These are phyloP conservation scores for Drosophila kohkoa DNA, from an alignment of 1,140 invertebrate species.

Conservation along the genomic window DNA sequence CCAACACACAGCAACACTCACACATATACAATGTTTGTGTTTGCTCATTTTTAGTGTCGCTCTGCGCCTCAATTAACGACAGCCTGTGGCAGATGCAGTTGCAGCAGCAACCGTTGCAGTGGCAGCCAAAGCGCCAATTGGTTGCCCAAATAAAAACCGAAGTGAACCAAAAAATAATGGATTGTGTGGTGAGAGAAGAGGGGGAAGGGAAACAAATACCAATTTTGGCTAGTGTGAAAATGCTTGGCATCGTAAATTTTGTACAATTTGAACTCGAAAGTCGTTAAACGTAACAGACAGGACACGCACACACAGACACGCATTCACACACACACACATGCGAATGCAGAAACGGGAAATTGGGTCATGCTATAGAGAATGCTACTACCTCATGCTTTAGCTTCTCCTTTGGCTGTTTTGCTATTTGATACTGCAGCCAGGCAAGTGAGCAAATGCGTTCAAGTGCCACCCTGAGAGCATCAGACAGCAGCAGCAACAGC, in stretches of 20 bases:
- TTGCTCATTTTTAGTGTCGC: slow-evolving; percentile 21
- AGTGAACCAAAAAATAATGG: slow-evolving; percentile 15
- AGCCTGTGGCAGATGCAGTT: slow-evolving; percentile 37
- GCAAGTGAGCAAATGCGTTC: slow-evolving; percentile 49
- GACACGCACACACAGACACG: slow-evolving; percentile 11
- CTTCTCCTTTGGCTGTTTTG: slow-evolving; percentile 10
- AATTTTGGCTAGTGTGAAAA: slow-evolving; percentile 70
- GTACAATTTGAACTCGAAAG: slow-evolving; percentile 82
- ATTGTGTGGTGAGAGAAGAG: too few species aligned
- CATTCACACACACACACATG: slow-evolving; percentile 27
- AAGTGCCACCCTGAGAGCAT: slow-evolving; percentile 11
- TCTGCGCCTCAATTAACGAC: slow-evolving; percentile 51
- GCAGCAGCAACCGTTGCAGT: neutral
- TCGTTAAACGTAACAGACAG: slow-evolving; percentile 78
- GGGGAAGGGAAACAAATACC: slow-evolving; percentile 21
- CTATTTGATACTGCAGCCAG: slow-evolving; percentile 54
- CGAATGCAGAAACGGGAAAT: slow-evolving; percentile 51
- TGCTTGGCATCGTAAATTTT: slow-evolving; percentile 72
- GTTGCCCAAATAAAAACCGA: slow-evolving; percentile 22
- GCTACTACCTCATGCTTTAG: neutral
- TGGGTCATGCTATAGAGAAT: slow-evolving; percentile 57
- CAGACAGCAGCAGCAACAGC: neutral
- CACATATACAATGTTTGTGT: slow-evolving; percentile 27
- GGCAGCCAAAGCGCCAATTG: slow-evolving; percentile 6
- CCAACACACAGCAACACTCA: too few species aligned